Percentiles rank a stretch among this genome's conserved stretches.
phyloP scores from a whole-genome alignment of 2,888 invertebrate genomes.

The Andrena trimmerana region DNA sequence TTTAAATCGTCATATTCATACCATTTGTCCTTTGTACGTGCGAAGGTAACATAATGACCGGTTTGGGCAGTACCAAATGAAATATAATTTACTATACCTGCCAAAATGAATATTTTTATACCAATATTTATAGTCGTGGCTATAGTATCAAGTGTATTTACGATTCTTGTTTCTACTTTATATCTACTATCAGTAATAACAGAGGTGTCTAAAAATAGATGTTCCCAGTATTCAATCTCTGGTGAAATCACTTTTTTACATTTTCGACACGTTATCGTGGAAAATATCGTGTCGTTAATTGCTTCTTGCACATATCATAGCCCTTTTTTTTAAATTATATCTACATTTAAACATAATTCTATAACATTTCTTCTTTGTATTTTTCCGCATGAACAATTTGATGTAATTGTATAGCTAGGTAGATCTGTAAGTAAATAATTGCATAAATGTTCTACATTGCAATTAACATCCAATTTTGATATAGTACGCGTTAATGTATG shows the following conservation, averaged over 20 bases:
- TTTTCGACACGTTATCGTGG: conserved; percentile 35
- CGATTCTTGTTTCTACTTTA: neutral
- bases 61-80: neutral
- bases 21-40: conserved; percentile 38
- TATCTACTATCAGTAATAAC: conserved; percentile 43
- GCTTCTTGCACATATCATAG: conserved; percentile 52
- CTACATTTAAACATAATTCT: conserved; percentile 31
- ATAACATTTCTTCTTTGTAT: conserved; percentile 15
- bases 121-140: conserved; percentile 19
- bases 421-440: conserved; percentile 37
- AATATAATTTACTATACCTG: conserved; percentile 20
- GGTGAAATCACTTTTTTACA: conserved; percentile 31
- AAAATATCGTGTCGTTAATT: conserved; percentile 31
- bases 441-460: conserved; percentile 49
- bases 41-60: conserved; percentile 39
- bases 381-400: neutral
- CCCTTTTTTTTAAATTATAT: conserved; percentile 36
- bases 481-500: too few relatives aligned
- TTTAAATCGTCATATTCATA: conserved; percentile 51
- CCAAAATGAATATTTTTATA: conserved; percentile 25
- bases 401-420: conserved; percentile 24
- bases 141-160: conserved; percentile 31
- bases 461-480: too few relatives aligned
- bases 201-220: conserved; percentile 41
- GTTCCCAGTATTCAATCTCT: conserved; percentile 44